Base-by-base conservation (phyloP, 2,113 vertebrate genomes). In the Rhizomys pruinosus region DNA sequence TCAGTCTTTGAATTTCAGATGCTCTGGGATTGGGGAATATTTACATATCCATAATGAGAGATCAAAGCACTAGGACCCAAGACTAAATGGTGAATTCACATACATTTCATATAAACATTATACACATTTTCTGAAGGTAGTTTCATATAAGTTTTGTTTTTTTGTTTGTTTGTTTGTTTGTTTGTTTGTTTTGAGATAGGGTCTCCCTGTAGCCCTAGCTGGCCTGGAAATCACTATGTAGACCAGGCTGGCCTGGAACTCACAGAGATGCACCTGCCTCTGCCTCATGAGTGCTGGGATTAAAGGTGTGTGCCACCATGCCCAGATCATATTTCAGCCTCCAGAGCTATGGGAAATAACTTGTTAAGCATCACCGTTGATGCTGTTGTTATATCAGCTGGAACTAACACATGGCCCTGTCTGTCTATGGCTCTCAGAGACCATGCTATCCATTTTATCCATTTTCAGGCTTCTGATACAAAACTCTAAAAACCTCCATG, bases 141-240 rank as follows among this genome's bases (percentile, higher is more conserved):
- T 52, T 89, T 77, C 64, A 89, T 66, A 52, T 15, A 89, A 66
- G n/a, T n/a, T n/a, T n/a, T n/a, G n/a, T n/a, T n/a, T n/a, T n/a
- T n/a, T n/a, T n/a, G n/a, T n/a, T n/a, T n/a, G n/a, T n/a, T n/a
- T n/a, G n/a, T n/a, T n/a, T n/a, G n/a, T n/a, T n/a, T n/a, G n/a
- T n/a, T n/a, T n/a, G n/a, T n/a, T n/a, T n/a, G n/a, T n/a, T n/a
- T n/a, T n/a, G n/a, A n/a, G n/a, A n/a, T n/a, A n/a, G n/a, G n/a
- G n/a, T n/a, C n/a, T n/a, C n/a, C n/a, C n/a, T n/a, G n/a, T n/a
- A n/a, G n/a, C n/a, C n/a, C n/a, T n/a, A n/a, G n/a, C n/a, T n/a
- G n/a, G n/a, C n/a, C n/a, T n/a, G n/a, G n/a, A n/a, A n/a, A n/a
- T n/a, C n/a, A n/a, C n/a, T n/a, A n/a, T n/a, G n/a, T n/a, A n/a